Base-by-base conservation (phyloP, 2,888 invertebrate species). In the Psylliodes chrysocephalus region DNA sequence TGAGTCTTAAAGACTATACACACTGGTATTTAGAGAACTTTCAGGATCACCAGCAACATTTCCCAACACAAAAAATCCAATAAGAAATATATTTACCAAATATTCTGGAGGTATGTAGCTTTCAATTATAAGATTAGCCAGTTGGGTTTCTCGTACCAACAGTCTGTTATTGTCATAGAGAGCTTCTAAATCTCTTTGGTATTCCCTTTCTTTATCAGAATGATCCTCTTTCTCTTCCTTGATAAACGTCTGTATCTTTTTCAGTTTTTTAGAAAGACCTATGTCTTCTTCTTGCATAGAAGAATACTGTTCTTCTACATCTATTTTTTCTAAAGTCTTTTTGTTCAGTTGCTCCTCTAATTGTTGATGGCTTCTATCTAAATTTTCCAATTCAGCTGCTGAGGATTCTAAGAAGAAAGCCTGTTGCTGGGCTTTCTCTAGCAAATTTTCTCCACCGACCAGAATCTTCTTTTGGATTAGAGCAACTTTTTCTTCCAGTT, bases 381-480 rank as follows among this genome's bases (percentile, higher is more conserved):
- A 85, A 75, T 88, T 88, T 76, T 94, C 93, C 49, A 96, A 82
- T 81, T 96, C 95, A 14, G 88, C 84, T 10, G 94, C 91, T 0
- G 96, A 94, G 66, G 93, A 93, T 73, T 95, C 95, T 53, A 99
- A 85, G 57, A 98, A 85, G 63, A 90, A 86, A 60, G 96, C 92
- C 81, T 99, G 98, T 0, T 94, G 90, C 79, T 98, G 95, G 0
- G 97, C 97, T 81, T 98, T 98, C 81, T 98, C 98, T 67, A 99
- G 85, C 5, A 99, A 86, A 84, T 99, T 99, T 84, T 98, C 98
- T 0, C 99, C 99, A 0, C 99, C 99, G 0, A 98, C 95, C 17
- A 99, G 87, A 59, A 99, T 96, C 82, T 97, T 98, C 71, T 94
- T 95, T 81, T 98, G 96, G 52, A 99, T 87, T 5, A 92, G 91